These are phyloP conservation scores for Sylvilagus bachmani DNA, from an alignment of 2,113 vertebrate species.

Conservation along the genomic window DNA sequence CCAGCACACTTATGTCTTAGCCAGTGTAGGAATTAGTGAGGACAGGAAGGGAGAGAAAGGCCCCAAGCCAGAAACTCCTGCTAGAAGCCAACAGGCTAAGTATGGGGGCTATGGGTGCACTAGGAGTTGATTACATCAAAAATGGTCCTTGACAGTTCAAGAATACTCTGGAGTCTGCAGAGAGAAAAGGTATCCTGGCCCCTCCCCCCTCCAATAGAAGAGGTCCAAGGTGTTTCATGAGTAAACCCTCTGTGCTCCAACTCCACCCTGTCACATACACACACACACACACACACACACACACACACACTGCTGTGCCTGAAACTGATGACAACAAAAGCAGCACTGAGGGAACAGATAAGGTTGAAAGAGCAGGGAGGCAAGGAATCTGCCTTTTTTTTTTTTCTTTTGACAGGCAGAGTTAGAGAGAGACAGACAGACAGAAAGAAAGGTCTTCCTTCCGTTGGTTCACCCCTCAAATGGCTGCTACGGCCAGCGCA, in stretches of 20 bases:
- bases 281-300: background rate
- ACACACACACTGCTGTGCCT: background rate
- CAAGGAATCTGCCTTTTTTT: background rate
- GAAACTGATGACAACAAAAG: background rate
- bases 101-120: accelerated
- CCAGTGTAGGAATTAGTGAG: background rate
- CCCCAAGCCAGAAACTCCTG: background rate
- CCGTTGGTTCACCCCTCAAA: no score
- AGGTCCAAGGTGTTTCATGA: background rate
- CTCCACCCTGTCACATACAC: background rate
- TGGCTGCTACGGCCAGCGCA: no score
- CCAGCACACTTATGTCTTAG: constrained; percentile 64
- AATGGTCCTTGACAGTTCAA: background rate
- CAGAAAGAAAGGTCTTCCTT: no score
- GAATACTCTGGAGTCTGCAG: constrained; percentile 1
- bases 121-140: background rate
- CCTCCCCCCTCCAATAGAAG: background rate
- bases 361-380: constrained; percentile 13
- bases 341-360: background rate
- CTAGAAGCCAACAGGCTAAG: background rate
- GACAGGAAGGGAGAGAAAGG: constrained; percentile 42
- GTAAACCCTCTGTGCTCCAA: background rate
- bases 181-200: background rate
- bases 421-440: no score
- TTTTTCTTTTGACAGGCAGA: no score